Conservation (phyloP, 2,113 vertebrate genomes). For the Catharus minimus region DNA sequence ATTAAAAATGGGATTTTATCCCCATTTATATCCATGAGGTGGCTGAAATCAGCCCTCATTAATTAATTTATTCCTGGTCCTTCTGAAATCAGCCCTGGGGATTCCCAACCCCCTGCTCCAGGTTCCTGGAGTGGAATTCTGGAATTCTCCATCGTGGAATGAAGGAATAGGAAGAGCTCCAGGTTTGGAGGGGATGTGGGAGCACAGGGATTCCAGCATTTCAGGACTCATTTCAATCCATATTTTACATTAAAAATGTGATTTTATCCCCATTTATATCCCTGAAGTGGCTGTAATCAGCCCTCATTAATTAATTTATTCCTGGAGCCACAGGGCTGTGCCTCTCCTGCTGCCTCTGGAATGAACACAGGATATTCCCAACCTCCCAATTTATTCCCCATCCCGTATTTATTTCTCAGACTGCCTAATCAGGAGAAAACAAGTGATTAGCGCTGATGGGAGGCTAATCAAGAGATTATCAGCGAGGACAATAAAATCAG, state of each 20-base stretch:
- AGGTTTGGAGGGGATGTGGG: background rate
- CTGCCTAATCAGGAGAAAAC: background rate
- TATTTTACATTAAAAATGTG: background rate
- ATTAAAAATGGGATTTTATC: background rate
- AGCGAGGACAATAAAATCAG: background rate
- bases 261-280: background rate
- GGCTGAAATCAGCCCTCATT: background rate
- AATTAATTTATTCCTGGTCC: background rate
- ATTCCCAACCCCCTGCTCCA: background rate
- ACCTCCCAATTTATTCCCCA: background rate
- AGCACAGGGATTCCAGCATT: background rate
- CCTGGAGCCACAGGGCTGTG: fast-evolving
- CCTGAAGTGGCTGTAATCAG: background rate
- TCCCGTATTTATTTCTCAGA: background rate
- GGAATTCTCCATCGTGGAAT: background rate
- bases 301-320: background rate
- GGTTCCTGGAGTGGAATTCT: background rate
- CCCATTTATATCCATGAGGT: background rate
- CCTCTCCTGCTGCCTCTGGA: background rate
- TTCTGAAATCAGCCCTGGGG: background rate
- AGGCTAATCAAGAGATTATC: background rate
- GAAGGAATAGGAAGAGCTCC: background rate
- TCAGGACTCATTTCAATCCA: background rate
- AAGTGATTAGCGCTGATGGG: background rate
- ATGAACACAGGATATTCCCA: background rate